Base-by-base conservation (phyloP, 2,888 invertebrate genomes). In the Drosophila neutralis region DNA sequence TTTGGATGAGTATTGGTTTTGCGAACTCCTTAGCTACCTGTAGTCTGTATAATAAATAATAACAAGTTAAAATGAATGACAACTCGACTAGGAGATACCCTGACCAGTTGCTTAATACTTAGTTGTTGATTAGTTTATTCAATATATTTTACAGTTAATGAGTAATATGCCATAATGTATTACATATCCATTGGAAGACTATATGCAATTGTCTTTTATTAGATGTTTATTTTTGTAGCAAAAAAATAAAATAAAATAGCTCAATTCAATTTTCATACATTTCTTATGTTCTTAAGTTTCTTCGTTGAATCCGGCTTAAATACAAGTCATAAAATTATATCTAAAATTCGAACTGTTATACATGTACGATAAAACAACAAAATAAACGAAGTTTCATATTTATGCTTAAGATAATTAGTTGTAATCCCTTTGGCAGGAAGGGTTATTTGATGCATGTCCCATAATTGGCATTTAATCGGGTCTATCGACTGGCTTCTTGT, bases 401-500 rank as follows among this genome's bases (percentile, higher is more conserved):
- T 29, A 13, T 27, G 15, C 40, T 67, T 49, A 49, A 33, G 48
- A 6, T 35, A 27, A 29, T 21, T 67, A 35, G 38, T 40, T 40
- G 38, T 24, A 18, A 29, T 48, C 48, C 13, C 38, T 35, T 33
- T 54, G 67, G 40, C 49, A 67, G 62, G 38, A 67, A 53, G 24
- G 53, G 11, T 35, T 56, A 24, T 53, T 38, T 11, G 8, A 35
- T 56, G 68, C 29, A 21, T 56, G 35, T 56, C 24, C 36, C 33
- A 36, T 15, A 36, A 36, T 5, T 29, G 11, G 2, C 56, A 42
- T 45, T 49, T 70, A 73, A 8, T 69, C 69, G 21, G 18, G 13
- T 27, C 65, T 68, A 31, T 89, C 89, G 0, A 63, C 54, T 1
- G 87, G 88, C 24, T 66, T 86, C 38, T 67, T 74, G 52, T 90